Conservation (phyloP, 2,797 vertebrate genomes). For the Bryconaethiops microstoma region DNA sequence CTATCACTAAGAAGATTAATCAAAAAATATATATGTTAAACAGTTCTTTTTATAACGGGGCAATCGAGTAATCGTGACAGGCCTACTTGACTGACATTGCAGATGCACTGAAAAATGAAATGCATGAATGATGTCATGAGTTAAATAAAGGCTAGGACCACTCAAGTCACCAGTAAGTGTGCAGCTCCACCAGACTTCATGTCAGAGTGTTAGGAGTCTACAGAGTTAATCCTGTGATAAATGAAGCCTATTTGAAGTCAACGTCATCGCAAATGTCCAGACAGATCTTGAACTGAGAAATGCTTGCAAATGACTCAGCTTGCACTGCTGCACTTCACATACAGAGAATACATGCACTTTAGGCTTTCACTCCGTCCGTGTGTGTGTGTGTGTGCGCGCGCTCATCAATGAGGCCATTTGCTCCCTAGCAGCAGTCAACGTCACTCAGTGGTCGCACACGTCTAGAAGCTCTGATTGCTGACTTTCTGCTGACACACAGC, state of each 20-base stretch:
- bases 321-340: neutral
- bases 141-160: neutral
- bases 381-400: neutral
- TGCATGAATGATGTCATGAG: neutral
- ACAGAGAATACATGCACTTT: neutral
- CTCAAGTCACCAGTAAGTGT: neutral
- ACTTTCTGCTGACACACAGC: neutral
- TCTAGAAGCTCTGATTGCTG: neutral
- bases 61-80: too few relatives aligned
- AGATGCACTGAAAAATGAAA: neutral
- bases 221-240: neutral
- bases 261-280: neutral
- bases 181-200: neutral
- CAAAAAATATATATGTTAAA: too few relatives aligned
- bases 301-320: neutral
- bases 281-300: neutral
- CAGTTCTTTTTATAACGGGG: too few relatives aligned
- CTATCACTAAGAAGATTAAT: too few relatives aligned
- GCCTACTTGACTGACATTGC: too few relatives aligned
- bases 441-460: neutral
- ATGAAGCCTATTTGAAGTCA: neutral
- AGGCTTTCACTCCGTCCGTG: neutral
- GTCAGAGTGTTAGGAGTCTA: neutral
- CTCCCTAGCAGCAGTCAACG: slow-evolving; percentile 1
- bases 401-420: neutral